Percentiles rank a stretch among this genome's conserved stretches.
phyloP scores from a whole-genome alignment of 1,140 invertebrate species.

The Dreissena polymorpha region DNA sequence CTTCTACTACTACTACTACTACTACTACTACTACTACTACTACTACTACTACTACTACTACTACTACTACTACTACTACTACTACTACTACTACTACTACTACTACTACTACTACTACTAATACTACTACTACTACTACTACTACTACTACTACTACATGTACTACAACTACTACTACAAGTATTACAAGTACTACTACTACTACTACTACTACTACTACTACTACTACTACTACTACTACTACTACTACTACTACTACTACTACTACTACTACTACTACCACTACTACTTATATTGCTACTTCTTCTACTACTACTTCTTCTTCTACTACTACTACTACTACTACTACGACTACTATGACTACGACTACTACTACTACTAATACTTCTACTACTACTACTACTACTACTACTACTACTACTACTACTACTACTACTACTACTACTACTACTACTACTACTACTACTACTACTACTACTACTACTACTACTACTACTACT shows the following conservation, averaged over 20 bases:
- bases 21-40: not conserved
- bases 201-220: slow-evolving; percentile 46
- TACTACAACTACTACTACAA: slow-evolving; percentile 16
- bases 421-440: slow-evolving; percentile 47
- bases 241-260: slow-evolving; percentile 47
- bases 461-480: slow-evolving; percentile 48
- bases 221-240: slow-evolving; percentile 45
- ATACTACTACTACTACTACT: slow-evolving; percentile 18
- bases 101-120: slow-evolving; percentile 10
- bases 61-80: slow-evolving; percentile 13
- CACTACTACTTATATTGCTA: slow-evolving; percentile 30
- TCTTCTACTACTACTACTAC: slow-evolving; percentile 49
- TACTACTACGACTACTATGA: slow-evolving; percentile 15
- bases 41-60: slow-evolving; percentile 18
- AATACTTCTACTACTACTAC: slow-evolving; percentile 34
- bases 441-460: slow-evolving; percentile 41
- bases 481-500: slow-evolving; percentile 46
- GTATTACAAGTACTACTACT: slow-evolving; percentile 38
- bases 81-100: slow-evolving; percentile 16
- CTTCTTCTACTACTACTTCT: slow-evolving; percentile 48
- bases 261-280: slow-evolving; percentile 47
- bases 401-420: slow-evolving; percentile 32
- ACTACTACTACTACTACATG: slow-evolving; percentile 5
- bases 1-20: slow-evolving; percentile 25
- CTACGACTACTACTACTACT: slow-evolving; percentile 50